These are phyloP conservation scores for Solen grandis DNA, from an alignment of 1,140 invertebrate genomes.

Conservation along the genomic window DNA sequence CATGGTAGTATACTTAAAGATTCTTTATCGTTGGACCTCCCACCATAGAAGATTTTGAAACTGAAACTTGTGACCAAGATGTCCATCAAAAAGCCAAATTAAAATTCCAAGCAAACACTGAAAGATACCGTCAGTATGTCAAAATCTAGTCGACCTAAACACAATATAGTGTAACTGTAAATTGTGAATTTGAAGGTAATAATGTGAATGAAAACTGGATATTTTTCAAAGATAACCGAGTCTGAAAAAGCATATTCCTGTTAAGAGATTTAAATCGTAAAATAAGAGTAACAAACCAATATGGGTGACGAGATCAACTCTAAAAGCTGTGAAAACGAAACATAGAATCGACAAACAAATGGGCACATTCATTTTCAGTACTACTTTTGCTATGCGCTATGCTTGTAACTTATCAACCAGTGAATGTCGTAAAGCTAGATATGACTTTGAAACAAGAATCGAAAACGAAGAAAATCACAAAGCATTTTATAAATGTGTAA, in stretches of 20 bases:
- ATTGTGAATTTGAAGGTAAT: no score
- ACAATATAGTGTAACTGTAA: no score
- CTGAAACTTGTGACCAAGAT: no score
- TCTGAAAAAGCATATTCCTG: conserved; percentile 7
- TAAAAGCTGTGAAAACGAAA: conserved; percentile 3
- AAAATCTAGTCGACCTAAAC: no score
- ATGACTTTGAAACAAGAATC: conserved; percentile 2
- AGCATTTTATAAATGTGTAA: conserved; percentile 11
- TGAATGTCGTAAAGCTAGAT: conserved; percentile 16
- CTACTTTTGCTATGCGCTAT: neutral
- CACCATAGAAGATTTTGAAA: no score
- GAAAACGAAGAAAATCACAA: neutral
- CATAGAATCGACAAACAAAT: neutral
- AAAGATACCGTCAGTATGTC: no score
- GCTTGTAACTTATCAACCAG: neutral
- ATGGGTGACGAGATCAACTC: conserved; percentile 1
- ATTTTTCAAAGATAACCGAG: no score
- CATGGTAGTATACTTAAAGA: no score
- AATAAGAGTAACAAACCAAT: neutral
- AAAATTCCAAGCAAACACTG: no score
- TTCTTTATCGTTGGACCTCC: no score
- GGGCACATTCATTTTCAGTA: conserved; percentile 14
- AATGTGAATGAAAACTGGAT: no score
- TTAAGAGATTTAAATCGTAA: neutral
- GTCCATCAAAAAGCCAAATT: no score